Conservation (phyloP, 2,888 invertebrate species). For the Heliconius charithonia region DNA sequence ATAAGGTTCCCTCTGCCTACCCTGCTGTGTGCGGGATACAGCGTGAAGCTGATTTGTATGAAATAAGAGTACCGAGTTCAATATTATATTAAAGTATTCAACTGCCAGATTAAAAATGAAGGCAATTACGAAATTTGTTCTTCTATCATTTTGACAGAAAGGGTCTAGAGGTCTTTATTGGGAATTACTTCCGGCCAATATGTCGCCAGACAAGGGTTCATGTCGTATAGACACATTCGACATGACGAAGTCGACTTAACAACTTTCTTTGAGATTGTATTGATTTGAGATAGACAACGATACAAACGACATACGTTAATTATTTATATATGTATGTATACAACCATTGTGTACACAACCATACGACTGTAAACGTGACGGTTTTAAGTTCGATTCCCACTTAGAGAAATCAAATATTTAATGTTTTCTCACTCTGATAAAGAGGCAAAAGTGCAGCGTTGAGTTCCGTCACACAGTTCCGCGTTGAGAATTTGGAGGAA, state of each 20-base stretch:
- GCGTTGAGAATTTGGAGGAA: no score
- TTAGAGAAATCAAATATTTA: no score
- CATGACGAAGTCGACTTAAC: conserved; percentile 45
- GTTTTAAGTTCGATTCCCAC: no score
- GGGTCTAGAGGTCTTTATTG: conserved; percentile 47
- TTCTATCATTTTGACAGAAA: conserved; percentile 40
- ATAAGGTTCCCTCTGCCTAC: no score
- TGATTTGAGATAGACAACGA: conserved; percentile 30
- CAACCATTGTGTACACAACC: no score
- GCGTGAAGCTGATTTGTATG: background rate
- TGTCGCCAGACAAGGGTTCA: conserved; percentile 46
- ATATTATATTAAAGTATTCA: conserved; percentile 7
- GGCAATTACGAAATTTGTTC: conserved; percentile 39
- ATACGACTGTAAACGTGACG: no score
- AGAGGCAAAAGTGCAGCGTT: no score
- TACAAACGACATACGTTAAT: background rate
- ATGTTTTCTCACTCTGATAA: no score
- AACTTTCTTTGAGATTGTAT: conserved; percentile 38
- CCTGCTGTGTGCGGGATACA: no score
- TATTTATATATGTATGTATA: no score
- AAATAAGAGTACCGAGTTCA: background rate
- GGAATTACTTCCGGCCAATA: conserved; percentile 50
- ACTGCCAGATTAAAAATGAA: conserved; percentile 36
- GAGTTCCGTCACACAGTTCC: no score
- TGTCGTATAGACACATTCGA: conserved; percentile 46